Evolutionary conservation across 2,113 vertebrate genomes (phyloP).

Genomic region (Clupea harengus): DNA sequence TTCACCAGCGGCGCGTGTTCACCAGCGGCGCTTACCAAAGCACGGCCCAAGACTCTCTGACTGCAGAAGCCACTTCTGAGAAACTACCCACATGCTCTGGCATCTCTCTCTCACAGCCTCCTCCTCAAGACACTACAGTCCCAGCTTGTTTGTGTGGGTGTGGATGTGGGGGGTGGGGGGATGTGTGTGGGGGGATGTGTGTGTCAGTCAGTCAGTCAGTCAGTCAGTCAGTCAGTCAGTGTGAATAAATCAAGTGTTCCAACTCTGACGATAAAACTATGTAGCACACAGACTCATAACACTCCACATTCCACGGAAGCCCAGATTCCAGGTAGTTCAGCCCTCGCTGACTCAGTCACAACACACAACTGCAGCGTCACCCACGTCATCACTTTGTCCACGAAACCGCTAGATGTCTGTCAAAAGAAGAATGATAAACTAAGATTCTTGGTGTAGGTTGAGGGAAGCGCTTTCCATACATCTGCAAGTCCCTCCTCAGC

Average conservation of each 20-base stretch:
- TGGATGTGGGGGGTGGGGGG: neutral
- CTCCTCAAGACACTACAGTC: neutral
- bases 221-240: too few species aligned
- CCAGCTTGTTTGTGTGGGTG: neutral
- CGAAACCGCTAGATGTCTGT: neutral
- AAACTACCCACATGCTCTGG: neutral
- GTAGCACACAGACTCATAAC: neutral
- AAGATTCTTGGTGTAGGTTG: neutral
- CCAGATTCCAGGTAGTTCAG: neutral
- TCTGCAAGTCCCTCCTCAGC: neutral
- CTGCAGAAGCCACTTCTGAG: neutral
- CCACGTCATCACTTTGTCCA: neutral
- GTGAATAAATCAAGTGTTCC: neutral
- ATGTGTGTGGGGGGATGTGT: neutral
- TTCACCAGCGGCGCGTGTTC: neutral
- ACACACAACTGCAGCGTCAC: neutral
- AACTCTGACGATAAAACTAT: neutral
- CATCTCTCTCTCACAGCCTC: conserved; percentile 1
- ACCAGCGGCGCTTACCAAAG: neutral
- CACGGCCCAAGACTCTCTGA: neutral
- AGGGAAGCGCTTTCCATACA: neutral
- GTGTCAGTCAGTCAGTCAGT: too few species aligned
- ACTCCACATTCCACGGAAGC: neutral
- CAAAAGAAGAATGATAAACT: neutral
- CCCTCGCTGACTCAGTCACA: neutral